Evolutionary conservation across 2,797 vertebrate genomes (phyloP).

Genomic region (Podarcis lilfordi): DNA sequence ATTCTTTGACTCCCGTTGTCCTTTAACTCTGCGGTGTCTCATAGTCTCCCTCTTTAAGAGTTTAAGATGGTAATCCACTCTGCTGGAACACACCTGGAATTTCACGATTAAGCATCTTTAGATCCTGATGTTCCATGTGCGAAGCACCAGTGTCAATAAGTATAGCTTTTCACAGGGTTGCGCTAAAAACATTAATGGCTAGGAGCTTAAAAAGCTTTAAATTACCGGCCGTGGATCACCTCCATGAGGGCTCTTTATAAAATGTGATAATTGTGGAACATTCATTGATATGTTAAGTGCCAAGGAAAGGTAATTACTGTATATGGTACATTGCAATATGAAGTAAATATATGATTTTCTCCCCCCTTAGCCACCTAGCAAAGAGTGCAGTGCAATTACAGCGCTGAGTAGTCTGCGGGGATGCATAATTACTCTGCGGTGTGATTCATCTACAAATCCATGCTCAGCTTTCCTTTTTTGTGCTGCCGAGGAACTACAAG

Average conservation of each 20-base stretch:
- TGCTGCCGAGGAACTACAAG: slow-evolving; percentile 48
- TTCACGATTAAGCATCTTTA: no score
- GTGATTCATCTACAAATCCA: slow-evolving; percentile 74
- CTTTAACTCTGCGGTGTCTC: no score
- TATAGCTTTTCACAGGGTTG: slow-evolving; percentile 11
- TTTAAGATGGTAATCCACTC: no score
- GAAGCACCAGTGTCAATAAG: slow-evolving; percentile 41
- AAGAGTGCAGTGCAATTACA: slow-evolving; percentile 72
- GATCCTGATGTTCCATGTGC: background rate
- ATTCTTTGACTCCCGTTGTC: no score
- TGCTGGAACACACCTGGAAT: no score
- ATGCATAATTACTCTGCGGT: slow-evolving; percentile 75
- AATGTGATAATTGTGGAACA: slow-evolving; percentile 76
- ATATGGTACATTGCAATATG: slow-evolving; percentile 76
- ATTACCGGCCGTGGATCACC: slow-evolving; percentile 66
- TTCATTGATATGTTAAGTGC: slow-evolving; percentile 75
- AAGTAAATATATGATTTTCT: slow-evolving; percentile 78
- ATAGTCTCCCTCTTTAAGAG: no score
- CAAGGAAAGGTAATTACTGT: slow-evolving; percentile 76
- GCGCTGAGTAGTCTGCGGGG: slow-evolving; percentile 71
- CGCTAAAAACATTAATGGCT: slow-evolving; percentile 62
- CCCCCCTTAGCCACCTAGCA: slow-evolving; percentile 74
- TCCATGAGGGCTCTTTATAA: slow-evolving; percentile 69
- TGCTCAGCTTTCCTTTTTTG: slow-evolving; percentile 70
- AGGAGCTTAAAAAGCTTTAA: slow-evolving; percentile 53